A percentile compares a stretch with the other conserved stretches of the same genome.
Conservation (phyloP, 2,113 vertebrate genomes). For the Amazona vittata region DNA sequence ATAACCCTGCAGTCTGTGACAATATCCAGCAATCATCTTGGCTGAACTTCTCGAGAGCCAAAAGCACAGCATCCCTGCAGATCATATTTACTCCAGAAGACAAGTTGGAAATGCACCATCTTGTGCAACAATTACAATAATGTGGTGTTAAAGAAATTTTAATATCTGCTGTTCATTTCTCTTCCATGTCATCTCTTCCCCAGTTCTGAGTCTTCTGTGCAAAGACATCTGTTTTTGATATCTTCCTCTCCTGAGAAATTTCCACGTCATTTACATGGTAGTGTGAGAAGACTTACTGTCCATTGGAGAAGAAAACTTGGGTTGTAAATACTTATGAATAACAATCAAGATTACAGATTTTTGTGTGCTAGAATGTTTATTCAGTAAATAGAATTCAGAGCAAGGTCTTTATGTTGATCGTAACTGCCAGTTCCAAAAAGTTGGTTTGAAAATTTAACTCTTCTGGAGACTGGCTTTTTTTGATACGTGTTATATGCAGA, state of each 20-base stretch:
- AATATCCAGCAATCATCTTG: neutral
- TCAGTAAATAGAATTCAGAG: neutral
- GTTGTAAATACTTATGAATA: neutral
- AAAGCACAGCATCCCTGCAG: neutral
- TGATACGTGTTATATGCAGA: neutral
- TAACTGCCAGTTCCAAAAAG: neutral
- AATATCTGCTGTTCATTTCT: neutral
- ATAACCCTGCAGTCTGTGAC: neutral
- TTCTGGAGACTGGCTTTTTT: neutral
- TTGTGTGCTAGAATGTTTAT: neutral
- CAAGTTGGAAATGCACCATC: neutral
- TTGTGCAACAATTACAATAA: neutral
- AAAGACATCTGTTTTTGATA: neutral
- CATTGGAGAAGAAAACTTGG: neutral
- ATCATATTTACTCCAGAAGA: neutral
- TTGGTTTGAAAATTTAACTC: neutral
- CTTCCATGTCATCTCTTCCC: neutral
- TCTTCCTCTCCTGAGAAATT: neutral
- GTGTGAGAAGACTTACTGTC: neutral
- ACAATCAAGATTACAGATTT: neutral
- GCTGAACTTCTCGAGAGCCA: neutral
- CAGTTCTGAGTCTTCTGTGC: neutral
- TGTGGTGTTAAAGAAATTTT: neutral
- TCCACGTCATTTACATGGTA: neutral
- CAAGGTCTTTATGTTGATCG: neutral